Evolutionary conservation across 2,797 vertebrate species (phyloP).

Genomic region (Enteromius unitaeniatus): DNA sequence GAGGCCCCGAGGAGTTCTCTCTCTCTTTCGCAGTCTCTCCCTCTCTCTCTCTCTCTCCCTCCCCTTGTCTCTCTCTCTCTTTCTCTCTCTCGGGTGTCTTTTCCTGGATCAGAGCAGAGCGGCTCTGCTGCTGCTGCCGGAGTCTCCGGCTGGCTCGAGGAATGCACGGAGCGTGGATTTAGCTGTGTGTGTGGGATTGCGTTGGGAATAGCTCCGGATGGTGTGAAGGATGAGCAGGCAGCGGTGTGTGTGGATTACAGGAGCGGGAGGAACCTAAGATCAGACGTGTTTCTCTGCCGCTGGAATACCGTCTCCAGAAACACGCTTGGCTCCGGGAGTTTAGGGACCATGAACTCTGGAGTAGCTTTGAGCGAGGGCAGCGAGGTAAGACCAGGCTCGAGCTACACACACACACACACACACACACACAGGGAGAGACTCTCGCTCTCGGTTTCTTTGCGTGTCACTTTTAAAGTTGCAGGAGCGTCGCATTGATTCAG

Average conservation of each 20-base stretch:
- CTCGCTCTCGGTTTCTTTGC: background rate
- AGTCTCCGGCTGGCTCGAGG: conserved; percentile 53
- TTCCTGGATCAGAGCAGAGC: conserved; percentile 56
- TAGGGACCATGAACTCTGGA: conserved; percentile 84
- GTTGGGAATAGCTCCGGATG: conserved; percentile 59
- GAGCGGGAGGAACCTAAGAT: conserved; percentile 60
- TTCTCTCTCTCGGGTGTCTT: background rate
- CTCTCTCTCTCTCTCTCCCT: conserved; percentile 36
- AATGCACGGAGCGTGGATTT: conserved; percentile 43
- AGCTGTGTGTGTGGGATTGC: conserved; percentile 40
- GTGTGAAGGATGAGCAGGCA: conserved; percentile 73
- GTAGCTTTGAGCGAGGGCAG: conserved; percentile 79
- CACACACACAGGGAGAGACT: background rate
- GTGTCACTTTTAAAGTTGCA: background rate
- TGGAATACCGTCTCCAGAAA: conserved; percentile 21
- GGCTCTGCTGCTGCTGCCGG: conserved; percentile 54
- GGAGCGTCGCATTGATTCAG: background rate
- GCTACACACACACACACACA: background rate
- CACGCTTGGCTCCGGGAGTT: conserved; percentile 58
- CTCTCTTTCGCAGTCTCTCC: background rate
- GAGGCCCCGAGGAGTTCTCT: conserved; percentile 53
- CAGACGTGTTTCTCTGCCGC: conserved; percentile 17
- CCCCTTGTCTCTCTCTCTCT: background rate
- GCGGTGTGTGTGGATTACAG: conserved; percentile 64
- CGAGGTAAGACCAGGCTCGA: conserved; percentile 78